Evolutionary conservation across 2,113 vertebrate genomes (phyloP), one percentile per base, ranked within the genome.

Genomic region (Piaya cayana): DNA sequence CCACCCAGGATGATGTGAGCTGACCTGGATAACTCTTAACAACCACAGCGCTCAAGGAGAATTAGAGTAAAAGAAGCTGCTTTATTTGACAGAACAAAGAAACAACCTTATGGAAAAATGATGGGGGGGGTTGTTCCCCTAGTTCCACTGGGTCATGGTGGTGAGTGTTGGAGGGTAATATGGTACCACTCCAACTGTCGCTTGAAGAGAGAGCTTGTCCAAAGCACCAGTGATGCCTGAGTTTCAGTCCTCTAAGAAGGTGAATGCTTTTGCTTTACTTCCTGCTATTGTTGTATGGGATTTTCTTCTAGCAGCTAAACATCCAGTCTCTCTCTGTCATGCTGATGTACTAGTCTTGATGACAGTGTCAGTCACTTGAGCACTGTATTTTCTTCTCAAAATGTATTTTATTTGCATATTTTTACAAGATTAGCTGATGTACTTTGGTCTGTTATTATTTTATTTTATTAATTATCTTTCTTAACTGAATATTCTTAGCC

Each of bases 91-190:
- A 45, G 42, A 59, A 50, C 19, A 34, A 84, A 91, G 8, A 74
- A 83, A 42, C 34, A 2, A 55, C 60, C 20, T 39, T 36, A 22
- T 78, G 56, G 12, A 55, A 67, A 62, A 84, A 39, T 16, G 7
- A 21, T 2, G 0, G 1, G 0, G 2, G 9, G 9, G 32, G n/a
- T 6, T 39, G 39, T 39, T 6, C 16, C 15, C 13, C 32, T 4
- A 8, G 29, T 62, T 83, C 29, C 30, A 8, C 39, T 52, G 70
- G n/a, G 34, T 34, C 27, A 59, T 37, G 13, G 8, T 42, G 23
- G 5, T 1, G 0, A 59, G 25, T 27, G 23, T 1, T 50, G 34
- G 21, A 21, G n/a, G 6, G 25, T 39, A n/a, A 18, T 70, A 8
- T 9, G 27, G 29, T 67, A 52, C 34, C 26, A 27, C 36, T 71